Conservation (phyloP, 2,113 vertebrate genomes). For the Neogale vison region DNA sequence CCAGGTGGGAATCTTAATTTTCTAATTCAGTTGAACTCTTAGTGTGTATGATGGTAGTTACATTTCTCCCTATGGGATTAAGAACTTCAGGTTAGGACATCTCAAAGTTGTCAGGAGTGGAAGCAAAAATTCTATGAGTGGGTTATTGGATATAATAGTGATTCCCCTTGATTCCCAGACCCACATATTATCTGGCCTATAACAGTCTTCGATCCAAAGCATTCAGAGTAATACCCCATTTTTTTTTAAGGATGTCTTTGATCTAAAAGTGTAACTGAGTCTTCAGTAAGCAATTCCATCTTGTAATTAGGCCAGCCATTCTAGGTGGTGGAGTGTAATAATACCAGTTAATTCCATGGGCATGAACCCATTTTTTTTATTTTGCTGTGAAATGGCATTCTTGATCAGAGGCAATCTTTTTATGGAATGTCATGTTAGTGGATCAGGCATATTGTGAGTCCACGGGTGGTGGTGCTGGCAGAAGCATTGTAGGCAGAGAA, state of each 20-base stretch:
- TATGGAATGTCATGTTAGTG: background rate
- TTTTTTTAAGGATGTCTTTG: background rate
- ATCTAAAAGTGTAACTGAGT: background rate
- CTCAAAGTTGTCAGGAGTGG: background rate
- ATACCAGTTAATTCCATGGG: background rate
- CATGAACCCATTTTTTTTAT: background rate
- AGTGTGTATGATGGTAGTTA: background rate
- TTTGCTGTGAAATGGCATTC: background rate
- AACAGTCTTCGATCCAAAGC: background rate
- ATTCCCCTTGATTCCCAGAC: background rate
- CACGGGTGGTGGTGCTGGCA: background rate
- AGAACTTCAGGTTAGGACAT: conserved; percentile 5
- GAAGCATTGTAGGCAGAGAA: background rate
- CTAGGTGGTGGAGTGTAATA: background rate
- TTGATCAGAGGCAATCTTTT: background rate
- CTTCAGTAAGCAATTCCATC: background rate
- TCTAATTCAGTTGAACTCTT: background rate
- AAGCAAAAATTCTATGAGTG: background rate
- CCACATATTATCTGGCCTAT: background rate
- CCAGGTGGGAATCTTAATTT: background rate
- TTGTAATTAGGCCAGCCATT: background rate
- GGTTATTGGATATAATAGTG: background rate
- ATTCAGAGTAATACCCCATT: background rate
- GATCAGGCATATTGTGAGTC: background rate
- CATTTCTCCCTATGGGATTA: background rate